Evolutionary conservation across 2,797 vertebrate genomes (phyloP).

Genomic region (Gambusia yucatana): DNA sequence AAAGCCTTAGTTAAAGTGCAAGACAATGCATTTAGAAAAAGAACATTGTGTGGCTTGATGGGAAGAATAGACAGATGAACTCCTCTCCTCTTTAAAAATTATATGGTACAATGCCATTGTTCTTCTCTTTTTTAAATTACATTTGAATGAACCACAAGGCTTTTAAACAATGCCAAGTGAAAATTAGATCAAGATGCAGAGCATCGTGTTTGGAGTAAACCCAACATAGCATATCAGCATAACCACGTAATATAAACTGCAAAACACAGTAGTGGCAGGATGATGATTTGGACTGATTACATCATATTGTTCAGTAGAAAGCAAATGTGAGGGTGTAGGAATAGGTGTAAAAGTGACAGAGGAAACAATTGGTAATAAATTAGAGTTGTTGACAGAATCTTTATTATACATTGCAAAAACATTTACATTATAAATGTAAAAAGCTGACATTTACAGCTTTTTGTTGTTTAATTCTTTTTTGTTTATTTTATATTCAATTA

Average conservation of each 20-base stretch:
- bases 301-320: not conserved
- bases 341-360: not conserved
- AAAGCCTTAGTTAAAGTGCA: not conserved
- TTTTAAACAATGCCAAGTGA: not conserved
- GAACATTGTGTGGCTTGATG: not conserved
- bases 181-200: not conserved
- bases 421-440: slow-evolving; percentile 33
- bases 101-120: not conserved
- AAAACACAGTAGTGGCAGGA: not conserved
- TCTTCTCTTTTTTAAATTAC: not conserved
- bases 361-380: not conserved
- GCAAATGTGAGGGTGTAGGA: not conserved
- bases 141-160: not conserved
- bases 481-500: slow-evolving; percentile 21
- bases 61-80: not conserved
- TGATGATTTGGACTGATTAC: not conserved
- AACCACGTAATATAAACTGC: not conserved
- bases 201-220: not conserved
- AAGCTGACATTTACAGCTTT: slow-evolving; percentile 49
- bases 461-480: not conserved
- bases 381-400: slow-evolving; percentile 40
- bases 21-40: not conserved
- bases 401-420: slow-evolving; percentile 59
- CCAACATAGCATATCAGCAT: not conserved
- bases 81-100: not conserved